A percentile compares a stretch with the other conserved stretches of the same genome.
These are phyloP conservation scores for Muscicapa striata DNA, from an alignment of 2,797 vertebrate genomes.

Conservation along the genomic window DNA sequence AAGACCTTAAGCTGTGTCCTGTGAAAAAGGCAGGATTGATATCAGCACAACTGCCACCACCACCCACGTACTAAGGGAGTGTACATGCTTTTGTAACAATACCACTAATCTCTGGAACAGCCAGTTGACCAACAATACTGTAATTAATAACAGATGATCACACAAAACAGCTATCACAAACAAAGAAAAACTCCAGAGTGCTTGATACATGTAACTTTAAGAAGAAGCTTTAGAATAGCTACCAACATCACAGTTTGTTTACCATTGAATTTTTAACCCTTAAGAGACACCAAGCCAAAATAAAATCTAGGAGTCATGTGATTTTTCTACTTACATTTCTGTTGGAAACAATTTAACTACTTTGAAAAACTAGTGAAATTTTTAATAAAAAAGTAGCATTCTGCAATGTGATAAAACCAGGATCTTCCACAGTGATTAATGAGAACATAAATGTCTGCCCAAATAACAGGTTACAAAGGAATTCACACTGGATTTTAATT, in stretches of 20 bases:
- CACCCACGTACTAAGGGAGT: constrained; percentile 47
- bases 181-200: constrained; percentile 35
- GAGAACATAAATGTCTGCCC: background rate
- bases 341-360: background rate
- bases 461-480: constrained; percentile 11
- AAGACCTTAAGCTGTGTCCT: background rate
- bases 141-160: constrained; percentile 64
- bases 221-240: background rate
- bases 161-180: background rate
- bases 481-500: background rate
- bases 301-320: background rate
- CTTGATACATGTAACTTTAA: background rate
- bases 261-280: background rate
- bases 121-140: constrained; percentile 20
- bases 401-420: background rate
- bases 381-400: background rate
- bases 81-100: constrained; percentile 57
- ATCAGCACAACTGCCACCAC: constrained; percentile 24
- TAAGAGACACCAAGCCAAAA: background rate
- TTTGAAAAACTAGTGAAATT: background rate
- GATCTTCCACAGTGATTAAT: background rate
- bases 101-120: constrained; percentile 24
- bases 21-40: background rate
- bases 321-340: background rate
- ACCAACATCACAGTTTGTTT: background rate